Conservation (phyloP, 2,113 vertebrate species). For the Manacus vitellinus region DNA sequence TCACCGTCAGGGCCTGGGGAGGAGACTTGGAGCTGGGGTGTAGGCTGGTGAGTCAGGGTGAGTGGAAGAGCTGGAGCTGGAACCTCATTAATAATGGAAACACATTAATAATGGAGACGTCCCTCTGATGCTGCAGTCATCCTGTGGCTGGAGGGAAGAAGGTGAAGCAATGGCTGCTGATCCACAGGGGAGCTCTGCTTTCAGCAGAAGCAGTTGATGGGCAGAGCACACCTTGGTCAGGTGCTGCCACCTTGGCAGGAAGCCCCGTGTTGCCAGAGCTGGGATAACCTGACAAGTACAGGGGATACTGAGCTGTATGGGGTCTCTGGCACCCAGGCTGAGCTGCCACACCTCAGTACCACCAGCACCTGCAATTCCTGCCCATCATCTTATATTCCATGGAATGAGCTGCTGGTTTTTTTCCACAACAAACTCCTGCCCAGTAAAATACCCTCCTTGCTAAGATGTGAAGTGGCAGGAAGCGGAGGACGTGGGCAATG, state of each 20-base stretch:
- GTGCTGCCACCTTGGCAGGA: neutral
- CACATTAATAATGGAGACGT: neutral
- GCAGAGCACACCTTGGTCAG: rapidly evolving
- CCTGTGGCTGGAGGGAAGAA: neutral
- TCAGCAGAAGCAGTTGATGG: rapidly evolving
- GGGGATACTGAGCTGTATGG: neutral
- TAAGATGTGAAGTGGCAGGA: neutral
- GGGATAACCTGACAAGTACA: rapidly evolving
- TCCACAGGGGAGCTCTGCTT: neutral
- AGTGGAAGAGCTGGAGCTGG: neutral
- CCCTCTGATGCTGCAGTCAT: neutral
- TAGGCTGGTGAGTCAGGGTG: neutral
- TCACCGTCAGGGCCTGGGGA: neutral
- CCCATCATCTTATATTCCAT: neutral
- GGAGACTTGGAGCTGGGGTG: neutral
- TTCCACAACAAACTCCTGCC: neutral
- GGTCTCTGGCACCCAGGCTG: neutral
- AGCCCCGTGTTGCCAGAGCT: rapidly evolving
- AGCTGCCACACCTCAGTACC: neutral
- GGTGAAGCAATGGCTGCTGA: constrained; percentile 19
- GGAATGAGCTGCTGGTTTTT: neutral
- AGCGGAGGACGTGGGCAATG: neutral
- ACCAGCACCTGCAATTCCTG: neutral
- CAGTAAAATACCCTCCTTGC: neutral
- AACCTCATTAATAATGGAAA: neutral